A percentile compares a stretch with the other conserved stretches of the same genome.
phyloP scores from a whole-genome alignment of 2,888 invertebrate species.

The Desoria tigrina region DNA sequence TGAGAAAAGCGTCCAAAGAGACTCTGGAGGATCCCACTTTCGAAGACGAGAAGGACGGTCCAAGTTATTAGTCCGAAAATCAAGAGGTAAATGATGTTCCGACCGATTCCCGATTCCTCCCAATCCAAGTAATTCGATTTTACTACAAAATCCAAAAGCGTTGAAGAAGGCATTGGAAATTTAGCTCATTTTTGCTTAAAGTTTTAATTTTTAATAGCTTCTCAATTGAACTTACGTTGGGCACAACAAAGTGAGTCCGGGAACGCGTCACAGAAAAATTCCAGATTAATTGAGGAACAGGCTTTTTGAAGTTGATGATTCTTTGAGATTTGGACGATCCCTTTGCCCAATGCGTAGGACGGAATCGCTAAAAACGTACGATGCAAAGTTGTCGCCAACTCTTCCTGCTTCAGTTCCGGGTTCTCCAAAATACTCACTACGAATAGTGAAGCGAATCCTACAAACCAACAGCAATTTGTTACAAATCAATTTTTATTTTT shows the following conservation, averaged over 20 bases:
- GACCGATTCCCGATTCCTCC: conserved; percentile 48
- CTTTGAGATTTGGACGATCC: conserved; percentile 46
- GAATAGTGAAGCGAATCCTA: conserved; percentile 73
- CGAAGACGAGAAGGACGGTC: conserved; percentile 34
- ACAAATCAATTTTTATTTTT: not conserved
- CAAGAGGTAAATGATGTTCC: conserved; percentile 46
- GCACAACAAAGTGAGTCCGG: conserved; percentile 48
- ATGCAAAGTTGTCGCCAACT: conserved; percentile 66
- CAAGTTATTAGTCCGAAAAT: conserved; percentile 36
- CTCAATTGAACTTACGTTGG: conserved; percentile 35
- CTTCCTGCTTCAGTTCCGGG: conserved; percentile 64
- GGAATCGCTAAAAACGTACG: conserved; percentile 72
- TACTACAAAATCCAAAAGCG: conserved; percentile 31
- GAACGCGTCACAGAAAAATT: conserved; percentile 47
- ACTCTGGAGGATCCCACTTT: conserved; percentile 37
- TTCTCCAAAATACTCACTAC: conserved; percentile 69
- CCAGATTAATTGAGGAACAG: conserved; percentile 40
- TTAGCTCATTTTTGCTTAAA: not conserved
- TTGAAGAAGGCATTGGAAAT: no score
- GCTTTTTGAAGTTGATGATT: conserved; percentile 42
- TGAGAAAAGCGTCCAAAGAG: conserved; percentile 20
- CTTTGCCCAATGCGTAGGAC: conserved; percentile 65
- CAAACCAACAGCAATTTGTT: conserved; percentile 51
- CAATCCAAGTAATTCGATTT: conserved; percentile 48
- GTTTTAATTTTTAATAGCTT: not conserved